These are phyloP conservation scores for Leucosticte australis DNA, from an alignment of 2,113 vertebrate genomes.

Conservation along the genomic window DNA sequence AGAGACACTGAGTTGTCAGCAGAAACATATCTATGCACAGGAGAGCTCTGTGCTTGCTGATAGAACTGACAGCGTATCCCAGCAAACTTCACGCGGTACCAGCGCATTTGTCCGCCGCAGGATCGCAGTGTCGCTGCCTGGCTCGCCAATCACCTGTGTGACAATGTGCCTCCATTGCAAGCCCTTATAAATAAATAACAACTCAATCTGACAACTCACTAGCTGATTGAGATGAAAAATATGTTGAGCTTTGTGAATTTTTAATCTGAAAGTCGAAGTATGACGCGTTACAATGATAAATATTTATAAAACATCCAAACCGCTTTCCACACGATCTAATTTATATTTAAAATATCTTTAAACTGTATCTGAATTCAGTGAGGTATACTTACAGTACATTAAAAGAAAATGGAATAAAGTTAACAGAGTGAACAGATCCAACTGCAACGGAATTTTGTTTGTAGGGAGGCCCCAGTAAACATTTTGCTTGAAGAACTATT, in stretches of 20 bases:
- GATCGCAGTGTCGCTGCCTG: not conserved
- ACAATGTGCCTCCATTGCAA: not conserved
- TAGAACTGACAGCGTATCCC: not conserved
- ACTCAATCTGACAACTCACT: not conserved
- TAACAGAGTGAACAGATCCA: not conserved
- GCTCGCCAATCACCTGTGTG: not conserved
- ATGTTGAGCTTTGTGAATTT: slow-evolving; percentile 7
- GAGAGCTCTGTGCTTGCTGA: not conserved
- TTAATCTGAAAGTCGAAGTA: not conserved
- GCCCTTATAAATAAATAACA: not conserved
- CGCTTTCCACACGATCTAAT: not conserved
- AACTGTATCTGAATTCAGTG: not conserved
- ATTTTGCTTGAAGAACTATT: not conserved
- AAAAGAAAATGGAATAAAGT: not conserved
- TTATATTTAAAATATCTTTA: not conserved
- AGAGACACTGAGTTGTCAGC: not conserved
- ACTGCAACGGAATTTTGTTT: not conserved
- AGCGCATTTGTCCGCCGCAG: not conserved
- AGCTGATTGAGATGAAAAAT: not conserved
- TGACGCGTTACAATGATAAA: not conserved
- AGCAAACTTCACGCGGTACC: not conserved
- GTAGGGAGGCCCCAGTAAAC: not conserved
- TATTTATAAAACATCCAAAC: slow-evolving; percentile 24
- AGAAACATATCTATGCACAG: not conserved
- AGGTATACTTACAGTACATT: not conserved